Conservation (phyloP, 2,113 vertebrate genomes). For the Sminthopsis crassicaudata region DNA sequence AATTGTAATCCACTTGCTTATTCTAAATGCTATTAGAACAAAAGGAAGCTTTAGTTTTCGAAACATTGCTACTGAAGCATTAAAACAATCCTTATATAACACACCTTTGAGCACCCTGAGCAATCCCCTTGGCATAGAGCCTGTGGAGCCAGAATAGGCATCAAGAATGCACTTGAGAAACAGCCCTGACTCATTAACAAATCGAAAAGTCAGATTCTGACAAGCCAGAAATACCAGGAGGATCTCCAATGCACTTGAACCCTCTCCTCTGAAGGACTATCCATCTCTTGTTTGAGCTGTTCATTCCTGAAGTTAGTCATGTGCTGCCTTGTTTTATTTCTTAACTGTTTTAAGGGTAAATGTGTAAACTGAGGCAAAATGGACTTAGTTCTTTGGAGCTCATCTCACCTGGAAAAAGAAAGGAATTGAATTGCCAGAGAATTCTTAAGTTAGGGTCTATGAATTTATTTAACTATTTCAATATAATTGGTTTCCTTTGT, state of each 20-base stretch:
- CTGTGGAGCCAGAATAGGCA: not conserved
- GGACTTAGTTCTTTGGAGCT: not conserved
- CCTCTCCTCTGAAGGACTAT: not conserved
- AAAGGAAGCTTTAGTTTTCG: constrained; percentile 50
- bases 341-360: not conserved
- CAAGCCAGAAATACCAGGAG: not conserved
- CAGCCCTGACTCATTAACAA: accelerated
- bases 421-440: not conserved
- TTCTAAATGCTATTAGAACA: constrained; percentile 15
- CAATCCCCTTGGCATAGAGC: not conserved
- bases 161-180: constrained; percentile 14
- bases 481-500: not conserved
- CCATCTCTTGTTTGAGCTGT: not conserved
- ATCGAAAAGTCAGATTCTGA: not conserved
- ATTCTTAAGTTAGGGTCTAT: not conserved
- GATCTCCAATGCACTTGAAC: not conserved
- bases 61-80: not conserved
- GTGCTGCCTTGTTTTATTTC: not conserved
- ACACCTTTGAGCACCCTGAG: constrained; percentile 23
- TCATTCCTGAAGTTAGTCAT: not conserved
- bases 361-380: not conserved
- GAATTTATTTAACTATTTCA: not conserved
- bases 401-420: not conserved
- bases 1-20: constrained; percentile 41
- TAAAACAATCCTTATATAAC: constrained; percentile 19